phyloP scores from a whole-genome alignment of 1,140 invertebrate genomes.

The Trichoplusia ni region DNA sequence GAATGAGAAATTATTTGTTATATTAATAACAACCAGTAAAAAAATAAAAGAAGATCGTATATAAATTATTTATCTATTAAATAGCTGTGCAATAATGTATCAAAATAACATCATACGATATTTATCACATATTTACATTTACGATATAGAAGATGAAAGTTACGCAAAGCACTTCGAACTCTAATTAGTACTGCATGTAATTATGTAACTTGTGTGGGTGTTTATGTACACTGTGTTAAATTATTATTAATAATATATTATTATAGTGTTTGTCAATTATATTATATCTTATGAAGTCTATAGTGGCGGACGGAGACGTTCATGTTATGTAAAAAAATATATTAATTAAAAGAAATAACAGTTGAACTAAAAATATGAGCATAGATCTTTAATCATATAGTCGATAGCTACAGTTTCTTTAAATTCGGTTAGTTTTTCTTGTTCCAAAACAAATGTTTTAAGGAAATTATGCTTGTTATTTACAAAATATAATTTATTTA shows the following conservation, averaged over 20 bases:
- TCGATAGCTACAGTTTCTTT: too few relatives aligned
- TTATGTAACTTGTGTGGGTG: neutral
- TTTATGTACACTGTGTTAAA: neutral
- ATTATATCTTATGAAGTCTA: neutral
- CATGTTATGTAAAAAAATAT: too few relatives aligned
- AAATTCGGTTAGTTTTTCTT: too few relatives aligned
- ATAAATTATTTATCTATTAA: neutral
- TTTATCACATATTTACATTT: neutral
- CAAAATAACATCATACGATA: neutral
- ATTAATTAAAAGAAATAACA: neutral
- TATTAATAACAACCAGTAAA: too few relatives aligned
- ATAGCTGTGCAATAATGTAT: neutral
- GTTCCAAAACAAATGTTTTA: too few relatives aligned
- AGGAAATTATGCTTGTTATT: too few relatives aligned
- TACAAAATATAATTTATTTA: too few relatives aligned
- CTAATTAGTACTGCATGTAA: too few relatives aligned
- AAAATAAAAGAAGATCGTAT: neutral
- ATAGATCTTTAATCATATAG: neutral
- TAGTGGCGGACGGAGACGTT: neutral
- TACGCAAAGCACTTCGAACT: neutral
- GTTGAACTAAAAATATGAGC: neutral
- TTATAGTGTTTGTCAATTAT: constrained; percentile 10
- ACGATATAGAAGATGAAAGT: neutral
- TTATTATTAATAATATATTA: constrained; percentile 1
- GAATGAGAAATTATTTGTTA: too few relatives aligned